phyloP scores from a whole-genome alignment of 2,113 vertebrate species.

The Blennius ocellaris region DNA sequence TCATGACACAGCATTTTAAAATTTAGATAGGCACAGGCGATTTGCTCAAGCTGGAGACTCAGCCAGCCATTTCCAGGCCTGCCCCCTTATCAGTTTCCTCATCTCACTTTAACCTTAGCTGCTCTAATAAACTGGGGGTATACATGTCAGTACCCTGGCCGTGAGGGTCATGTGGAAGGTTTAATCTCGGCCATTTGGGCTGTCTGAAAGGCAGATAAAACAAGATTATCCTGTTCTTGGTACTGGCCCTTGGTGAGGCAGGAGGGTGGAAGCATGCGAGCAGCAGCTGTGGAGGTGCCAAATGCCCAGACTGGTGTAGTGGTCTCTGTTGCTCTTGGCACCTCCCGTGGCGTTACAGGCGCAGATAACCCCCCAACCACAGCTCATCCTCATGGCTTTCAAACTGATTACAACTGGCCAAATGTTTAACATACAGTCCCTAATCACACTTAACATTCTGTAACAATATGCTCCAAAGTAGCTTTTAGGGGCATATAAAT shows the following conservation, averaged over 20 bases:
- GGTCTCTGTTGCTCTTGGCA: constrained; percentile 79
- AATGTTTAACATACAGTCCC: constrained; percentile 76
- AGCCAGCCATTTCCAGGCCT: constrained; percentile 34
- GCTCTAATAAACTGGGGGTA: constrained; percentile 76
- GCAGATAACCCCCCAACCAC: constrained; percentile 64
- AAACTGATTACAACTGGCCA: constrained; percentile 72
- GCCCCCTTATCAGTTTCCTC: constrained; percentile 74
- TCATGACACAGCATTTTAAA: constrained; percentile 40
- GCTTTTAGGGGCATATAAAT: constrained; percentile 65
- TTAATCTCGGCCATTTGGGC: constrained; percentile 82
- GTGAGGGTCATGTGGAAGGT: constrained; percentile 68
- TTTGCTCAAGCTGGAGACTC: constrained; percentile 9
- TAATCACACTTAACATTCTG: constrained; percentile 72
- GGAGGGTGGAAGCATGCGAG: constrained; percentile 66
- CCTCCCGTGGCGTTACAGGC: constrained; percentile 65
- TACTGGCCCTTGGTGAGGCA: constrained; percentile 62
- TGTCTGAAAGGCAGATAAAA: constrained; percentile 81
- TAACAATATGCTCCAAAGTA: constrained; percentile 68
- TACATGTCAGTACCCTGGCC: constrained; percentile 70
- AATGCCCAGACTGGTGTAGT: constrained; percentile 69
- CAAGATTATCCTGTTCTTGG: constrained; percentile 74
- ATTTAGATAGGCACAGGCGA: constrained; percentile 48
- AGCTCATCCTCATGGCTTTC: constrained; percentile 65
- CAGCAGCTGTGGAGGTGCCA: constrained; percentile 81
- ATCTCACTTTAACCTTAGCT: constrained; percentile 78